phyloP scores from a whole-genome alignment of 2,113 vertebrate species.

The Notiomystis cincta region DNA sequence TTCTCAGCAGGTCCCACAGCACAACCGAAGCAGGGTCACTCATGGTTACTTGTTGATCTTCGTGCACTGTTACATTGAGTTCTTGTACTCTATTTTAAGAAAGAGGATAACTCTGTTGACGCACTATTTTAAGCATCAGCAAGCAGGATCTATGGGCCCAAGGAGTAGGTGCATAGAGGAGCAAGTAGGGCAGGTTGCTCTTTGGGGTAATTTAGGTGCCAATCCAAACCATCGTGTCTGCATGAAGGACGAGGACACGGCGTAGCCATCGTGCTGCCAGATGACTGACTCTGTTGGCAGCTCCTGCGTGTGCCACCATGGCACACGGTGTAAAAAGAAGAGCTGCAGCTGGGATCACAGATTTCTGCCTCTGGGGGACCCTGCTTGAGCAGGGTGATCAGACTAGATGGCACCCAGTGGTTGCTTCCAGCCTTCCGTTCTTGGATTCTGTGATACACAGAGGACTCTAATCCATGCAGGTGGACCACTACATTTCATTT shows the following conservation, averaged over 20 bases:
- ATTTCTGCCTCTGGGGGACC: neutral
- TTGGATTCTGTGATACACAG: neutral
- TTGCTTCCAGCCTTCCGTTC: neutral
- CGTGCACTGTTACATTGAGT: neutral
- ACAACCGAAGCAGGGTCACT: neutral
- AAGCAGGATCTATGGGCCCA: neutral
- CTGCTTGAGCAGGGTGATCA: neutral
- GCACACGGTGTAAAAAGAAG: neutral
- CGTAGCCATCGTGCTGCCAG: neutral
- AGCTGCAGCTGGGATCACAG: neutral
- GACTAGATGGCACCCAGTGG: neutral
- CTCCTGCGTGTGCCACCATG: neutral
- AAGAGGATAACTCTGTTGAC: neutral
- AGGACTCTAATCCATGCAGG: neutral
- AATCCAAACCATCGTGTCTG: neutral
- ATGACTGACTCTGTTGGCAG: neutral
- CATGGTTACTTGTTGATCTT: neutral
- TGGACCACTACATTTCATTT: neutral
- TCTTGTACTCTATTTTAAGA: neutral
- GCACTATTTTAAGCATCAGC: neutral
- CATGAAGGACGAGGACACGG: rapidly evolving
- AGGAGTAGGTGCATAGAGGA: neutral
- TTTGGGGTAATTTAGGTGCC: neutral
- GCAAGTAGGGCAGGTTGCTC: neutral
- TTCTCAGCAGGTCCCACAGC: neutral